Base-by-base conservation (phyloP, 2,797 vertebrate species). In the Acipenser ruthenus region DNA sequence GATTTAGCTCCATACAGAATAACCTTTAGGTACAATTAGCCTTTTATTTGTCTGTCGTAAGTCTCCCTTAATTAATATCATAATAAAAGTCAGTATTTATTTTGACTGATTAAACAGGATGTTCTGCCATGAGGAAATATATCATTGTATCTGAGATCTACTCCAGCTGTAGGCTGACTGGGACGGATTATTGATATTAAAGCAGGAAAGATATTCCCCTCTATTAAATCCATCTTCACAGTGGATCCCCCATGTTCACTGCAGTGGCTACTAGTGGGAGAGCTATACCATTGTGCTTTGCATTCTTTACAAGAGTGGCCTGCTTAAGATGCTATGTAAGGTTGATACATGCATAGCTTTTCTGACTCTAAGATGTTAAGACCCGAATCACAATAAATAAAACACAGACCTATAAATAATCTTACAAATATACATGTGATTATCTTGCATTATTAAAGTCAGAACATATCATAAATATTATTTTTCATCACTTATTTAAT, bases 51-150 rank as follows among this genome's bases (percentile, higher is more conserved):
- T 60, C 70, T 72, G 56, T 69, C 74, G 59, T 67, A 62, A 76
- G 74, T 78, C 66, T 47, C 63, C 62, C 18, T 68, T 74, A 78
- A 82, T 81, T 81, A 78, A 80, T 80, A 79, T 80, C 65, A 68
- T 70, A 72, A 63, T 71, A 69, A 75, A 77, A 78, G 50, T 64
- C 69, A 63, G 75, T 65, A 56, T 78, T 79, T 75, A 68, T 81
- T 76, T 78, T 65, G 64, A 68, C 72, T 71, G 70, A 68, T 65
- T 65, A 1, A 9, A 52, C 65, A 65, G 69, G 68, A 64, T 77
- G 65, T 71, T 18, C 60, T 50, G 50, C 67, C 0, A 0, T 47
- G 56, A 58, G 6, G 60, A 74, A 76, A 70, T 3, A 1, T 53
- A 67, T 70, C 55, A 50, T 62, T 4, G 0, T 56, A 48, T 66